Conservation (phyloP, 2,888 invertebrate species). For the Xylota sylvarum region DNA sequence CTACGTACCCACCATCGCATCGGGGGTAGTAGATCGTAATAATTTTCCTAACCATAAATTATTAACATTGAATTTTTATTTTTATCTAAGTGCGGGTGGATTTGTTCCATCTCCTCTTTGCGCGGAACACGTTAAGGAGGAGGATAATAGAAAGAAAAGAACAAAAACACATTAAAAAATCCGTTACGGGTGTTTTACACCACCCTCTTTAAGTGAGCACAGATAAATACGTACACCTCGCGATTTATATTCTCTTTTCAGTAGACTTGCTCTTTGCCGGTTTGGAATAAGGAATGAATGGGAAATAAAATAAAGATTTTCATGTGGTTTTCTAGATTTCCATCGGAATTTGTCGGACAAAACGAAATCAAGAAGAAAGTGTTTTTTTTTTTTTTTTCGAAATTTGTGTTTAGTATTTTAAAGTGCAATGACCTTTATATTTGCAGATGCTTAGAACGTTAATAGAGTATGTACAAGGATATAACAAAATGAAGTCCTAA, state of each 20-base stretch:
- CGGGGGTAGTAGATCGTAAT: conserved; percentile 71
- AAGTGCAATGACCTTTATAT: too few relatives aligned
- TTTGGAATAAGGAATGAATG: neutral
- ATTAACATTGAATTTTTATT: conserved; percentile 78
- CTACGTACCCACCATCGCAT: conserved; percentile 23
- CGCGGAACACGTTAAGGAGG: conserved; percentile 24
- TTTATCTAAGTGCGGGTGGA: conserved; percentile 76
- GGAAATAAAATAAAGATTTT: neutral
- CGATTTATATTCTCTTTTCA: conserved; percentile 24
- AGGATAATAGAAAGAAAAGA: conserved; percentile 70
- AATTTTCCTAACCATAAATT: conserved; percentile 77
- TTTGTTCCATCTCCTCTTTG: conserved; percentile 62
- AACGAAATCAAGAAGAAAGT: neutral
- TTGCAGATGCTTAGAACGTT: too few relatives aligned
- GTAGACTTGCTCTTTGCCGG: conserved; percentile 1
- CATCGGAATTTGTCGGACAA: neutral
- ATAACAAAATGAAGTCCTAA: too few relatives aligned
- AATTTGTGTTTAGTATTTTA: neutral
- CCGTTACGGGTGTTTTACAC: conserved; percentile 74
- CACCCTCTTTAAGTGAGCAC: conserved; percentile 62
- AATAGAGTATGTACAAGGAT: too few relatives aligned
- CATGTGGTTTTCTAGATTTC: conserved; percentile 11
- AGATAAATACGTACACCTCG: conserved; percentile 42
- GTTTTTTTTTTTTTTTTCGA: neutral
- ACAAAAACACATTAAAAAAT: conserved; percentile 75